phyloP scores from a whole-genome alignment of 2,113 vertebrate genomes.

The Neopipo cinnamomea region DNA sequence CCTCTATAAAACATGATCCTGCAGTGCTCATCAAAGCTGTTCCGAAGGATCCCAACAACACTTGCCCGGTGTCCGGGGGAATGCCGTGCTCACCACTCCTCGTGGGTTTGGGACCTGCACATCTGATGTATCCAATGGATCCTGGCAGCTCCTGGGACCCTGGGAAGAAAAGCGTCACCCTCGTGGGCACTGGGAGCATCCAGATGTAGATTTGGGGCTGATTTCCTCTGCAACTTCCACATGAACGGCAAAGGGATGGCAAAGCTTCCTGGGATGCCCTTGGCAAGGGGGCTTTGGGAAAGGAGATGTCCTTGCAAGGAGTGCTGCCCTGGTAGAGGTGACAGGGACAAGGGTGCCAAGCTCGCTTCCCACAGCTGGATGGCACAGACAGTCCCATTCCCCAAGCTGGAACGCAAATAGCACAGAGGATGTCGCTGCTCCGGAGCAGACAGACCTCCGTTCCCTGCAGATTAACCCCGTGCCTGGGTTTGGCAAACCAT shows the following conservation, averaged over 20 bases:
- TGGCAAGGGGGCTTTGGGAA: neutral
- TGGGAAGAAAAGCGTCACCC: neutral
- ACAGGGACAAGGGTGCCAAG: neutral
- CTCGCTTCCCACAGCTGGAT: accelerated
- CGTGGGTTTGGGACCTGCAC: neutral
- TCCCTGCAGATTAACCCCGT: neutral
- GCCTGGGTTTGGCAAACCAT: neutral
- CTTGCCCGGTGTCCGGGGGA: neutral
- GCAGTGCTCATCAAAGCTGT: neutral
- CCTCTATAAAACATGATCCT: constrained; percentile 43
- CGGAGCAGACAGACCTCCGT: neutral
- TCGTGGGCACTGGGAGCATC: neutral
- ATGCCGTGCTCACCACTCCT: accelerated
- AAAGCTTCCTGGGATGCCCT: neutral
- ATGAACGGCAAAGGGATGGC: neutral
- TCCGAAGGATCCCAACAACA: neutral
- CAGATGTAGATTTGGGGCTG: neutral
- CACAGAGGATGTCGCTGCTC: neutral
- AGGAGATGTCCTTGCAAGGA: neutral
- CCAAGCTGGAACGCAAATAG: neutral
- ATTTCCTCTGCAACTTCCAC: neutral
- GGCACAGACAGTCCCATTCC: neutral
- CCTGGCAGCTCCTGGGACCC: neutral
- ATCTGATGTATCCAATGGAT: neutral
- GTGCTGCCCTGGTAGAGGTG: neutral